Evolutionary conservation across 2,888 invertebrate species (phyloP), one percentile per base, ranked within the genome.

Genomic region (Ametastegia equiseti): DNA sequence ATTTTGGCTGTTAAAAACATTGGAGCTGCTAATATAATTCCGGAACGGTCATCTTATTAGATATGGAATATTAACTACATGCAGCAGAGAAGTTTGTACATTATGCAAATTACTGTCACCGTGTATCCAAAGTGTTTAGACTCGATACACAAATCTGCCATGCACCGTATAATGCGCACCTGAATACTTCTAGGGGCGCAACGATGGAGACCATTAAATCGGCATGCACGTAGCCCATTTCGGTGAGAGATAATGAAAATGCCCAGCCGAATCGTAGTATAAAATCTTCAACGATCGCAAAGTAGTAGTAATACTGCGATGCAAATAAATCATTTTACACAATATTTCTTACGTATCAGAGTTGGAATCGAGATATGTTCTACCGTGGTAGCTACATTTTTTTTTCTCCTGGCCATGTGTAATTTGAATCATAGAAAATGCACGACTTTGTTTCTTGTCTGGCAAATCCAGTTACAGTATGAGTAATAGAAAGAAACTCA

Each of bases 261-360:
- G 95, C 94, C 97, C 97, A 97, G 27, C 94, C 93, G 88, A 97
- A 97, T 79, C 97, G 93, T 71, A 97, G 92, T 11, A 97, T 91
- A 82, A 97, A 94, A 91, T 97, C 97, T 91, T 97, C 96, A 71
- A 96, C 91, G 84, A 97, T 96, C 45, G 96, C 97, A 91, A 96
- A 95, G 91, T 97, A 97, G 90, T 97, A 97, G 91, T 96, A 96
- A 88, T 93, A 93, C 94, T 95, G 89, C 9, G 30, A 30, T 30
- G 60, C 27, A 60, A 30, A 23, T 11, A 47, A 71, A 71, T 71
- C 27, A 71, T 45, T 71, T 71, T 71, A 47, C 30, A 60, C 7
- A 45, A 36, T 36, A 39, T 69, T 6, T 11, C n/a, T 19, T 13
- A 30, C n/a, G 71, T 71, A 81, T 15, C n/a, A 23, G 23, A 80